Conservation (phyloP, 2,113 vertebrate species). For the Ramphastos sulfuratus region DNA sequence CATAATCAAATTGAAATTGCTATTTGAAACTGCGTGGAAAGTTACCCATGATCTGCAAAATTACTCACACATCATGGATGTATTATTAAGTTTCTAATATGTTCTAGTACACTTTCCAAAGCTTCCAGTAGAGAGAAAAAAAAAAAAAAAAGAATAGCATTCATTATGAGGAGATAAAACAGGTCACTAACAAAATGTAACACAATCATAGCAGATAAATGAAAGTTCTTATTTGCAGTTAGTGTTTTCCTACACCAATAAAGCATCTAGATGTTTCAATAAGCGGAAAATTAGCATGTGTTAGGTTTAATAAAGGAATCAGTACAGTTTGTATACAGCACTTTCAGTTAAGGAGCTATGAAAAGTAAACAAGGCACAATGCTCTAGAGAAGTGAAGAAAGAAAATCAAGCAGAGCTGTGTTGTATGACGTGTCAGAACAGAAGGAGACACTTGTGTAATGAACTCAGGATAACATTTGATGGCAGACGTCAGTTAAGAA, state of each 20-base stretch:
- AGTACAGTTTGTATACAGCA: background rate
- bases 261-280: background rate
- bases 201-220: conserved; percentile 2
- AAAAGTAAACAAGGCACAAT: conserved; percentile 10
- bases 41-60: background rate
- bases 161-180: conserved; percentile 3
- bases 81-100: background rate
- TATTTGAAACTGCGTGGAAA: background rate
- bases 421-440: background rate
- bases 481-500: background rate
- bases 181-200: conserved; percentile 24
- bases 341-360: background rate
- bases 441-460: background rate
- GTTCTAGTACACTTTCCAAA: background rate
- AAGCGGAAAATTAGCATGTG: background rate
- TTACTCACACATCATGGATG: background rate
- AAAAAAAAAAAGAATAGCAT: background rate
- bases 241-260: background rate
- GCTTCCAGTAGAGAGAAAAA: background rate
- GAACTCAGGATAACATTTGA: background rate
- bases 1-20: background rate
- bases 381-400: background rate
- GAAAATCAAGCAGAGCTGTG: background rate
- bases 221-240: background rate
- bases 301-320: background rate